A percentile compares a stretch with the other conserved stretches of the same genome.
Conservation (phyloP, 2,797 vertebrate species). For the Malacoraja senta region DNA sequence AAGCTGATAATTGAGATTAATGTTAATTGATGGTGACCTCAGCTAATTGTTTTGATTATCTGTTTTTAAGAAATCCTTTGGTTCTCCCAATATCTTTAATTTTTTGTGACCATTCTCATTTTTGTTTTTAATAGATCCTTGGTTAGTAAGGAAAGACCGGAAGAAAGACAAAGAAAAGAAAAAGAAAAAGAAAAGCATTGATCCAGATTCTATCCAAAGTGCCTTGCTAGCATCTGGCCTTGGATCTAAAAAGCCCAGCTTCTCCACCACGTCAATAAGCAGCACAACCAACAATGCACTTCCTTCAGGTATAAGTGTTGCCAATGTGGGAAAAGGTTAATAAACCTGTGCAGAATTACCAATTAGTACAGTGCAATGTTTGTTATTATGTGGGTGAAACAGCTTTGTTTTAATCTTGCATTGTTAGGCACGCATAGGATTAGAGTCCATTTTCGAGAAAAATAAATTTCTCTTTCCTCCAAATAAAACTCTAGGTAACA, state of each 20-base stretch:
- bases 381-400: conserved; percentile 59
- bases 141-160: conserved; percentile 94
- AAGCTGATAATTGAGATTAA: neutral
- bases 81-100: neutral
- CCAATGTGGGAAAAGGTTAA: neutral
- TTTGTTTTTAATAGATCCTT: conserved; percentile 70
- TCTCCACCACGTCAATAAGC: conserved; percentile 69
- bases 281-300: conserved; percentile 53
- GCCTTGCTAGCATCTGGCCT: conserved; percentile 97
- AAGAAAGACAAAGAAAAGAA: conserved; percentile 87
- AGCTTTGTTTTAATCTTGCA: neutral
- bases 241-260: conserved; percentile 81
- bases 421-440: neutral
- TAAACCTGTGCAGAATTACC: neutral
- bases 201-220: conserved; percentile 98
- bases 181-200: conserved; percentile 81
- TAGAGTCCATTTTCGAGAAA: conserved; percentile 28
- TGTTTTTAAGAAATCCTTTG: neutral
- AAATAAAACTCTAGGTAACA: conserved; percentile 50
- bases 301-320: conserved; percentile 47
- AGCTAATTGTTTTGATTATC: neutral
- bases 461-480: conserved; percentile 31
- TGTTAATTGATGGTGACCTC: neutral
- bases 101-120: neutral
- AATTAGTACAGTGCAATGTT: neutral